A percentile compares a stretch with the other conserved stretches of the same genome.
phyloP scores from a whole-genome alignment of 1,140 invertebrate genomes.

The Sesamia nonagrioides region DNA sequence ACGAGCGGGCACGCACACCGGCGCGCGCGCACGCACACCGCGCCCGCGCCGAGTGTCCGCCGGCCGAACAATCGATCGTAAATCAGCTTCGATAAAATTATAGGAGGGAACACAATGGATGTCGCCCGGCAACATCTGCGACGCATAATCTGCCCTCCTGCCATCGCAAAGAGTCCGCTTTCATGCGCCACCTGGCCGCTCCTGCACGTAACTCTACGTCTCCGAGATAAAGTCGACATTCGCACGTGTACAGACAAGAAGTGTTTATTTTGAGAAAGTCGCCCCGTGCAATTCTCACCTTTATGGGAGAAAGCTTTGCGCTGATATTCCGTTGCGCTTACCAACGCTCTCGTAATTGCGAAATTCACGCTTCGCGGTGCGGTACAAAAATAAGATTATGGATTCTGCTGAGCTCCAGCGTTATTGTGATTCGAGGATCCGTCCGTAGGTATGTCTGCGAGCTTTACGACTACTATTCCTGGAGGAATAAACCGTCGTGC shows the following conservation, averaged over 20 bases:
- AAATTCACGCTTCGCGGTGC: conserved; percentile 86
- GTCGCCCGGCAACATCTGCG: conserved; percentile 73
- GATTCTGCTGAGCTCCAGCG: conserved; percentile 85
- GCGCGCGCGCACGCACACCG: conserved; percentile 78
- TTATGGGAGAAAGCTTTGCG: conserved; percentile 63
- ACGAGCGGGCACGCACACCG: conserved; percentile 68
- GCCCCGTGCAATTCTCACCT: conserved; percentile 66
- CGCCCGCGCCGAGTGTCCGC: conserved; percentile 76
- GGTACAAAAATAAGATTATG: conserved; percentile 88
- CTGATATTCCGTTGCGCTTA: conserved; percentile 67
- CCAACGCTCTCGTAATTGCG: conserved; percentile 79
- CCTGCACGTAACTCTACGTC: conserved; percentile 74
- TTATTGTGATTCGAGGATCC: conserved; percentile 88
- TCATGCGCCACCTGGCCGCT: conserved; percentile 70
- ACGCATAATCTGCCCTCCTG: conserved; percentile 74
- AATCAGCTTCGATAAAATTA: conserved; percentile 87
- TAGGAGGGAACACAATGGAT: conserved; percentile 86
- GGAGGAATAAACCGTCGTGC: conserved; percentile 82
- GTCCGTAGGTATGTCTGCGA: conserved; percentile 85
- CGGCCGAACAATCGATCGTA: conserved; percentile 86
- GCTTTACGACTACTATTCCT: conserved; percentile 85
- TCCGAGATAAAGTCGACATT: conserved; percentile 85
- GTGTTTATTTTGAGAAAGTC: conserved; percentile 84
- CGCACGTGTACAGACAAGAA: conserved; percentile 84
- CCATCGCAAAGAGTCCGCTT: conserved; percentile 78